Evolutionary conservation across 2,113 vertebrate species (phyloP).

Genomic region (Dasyurus viverrinus): DNA sequence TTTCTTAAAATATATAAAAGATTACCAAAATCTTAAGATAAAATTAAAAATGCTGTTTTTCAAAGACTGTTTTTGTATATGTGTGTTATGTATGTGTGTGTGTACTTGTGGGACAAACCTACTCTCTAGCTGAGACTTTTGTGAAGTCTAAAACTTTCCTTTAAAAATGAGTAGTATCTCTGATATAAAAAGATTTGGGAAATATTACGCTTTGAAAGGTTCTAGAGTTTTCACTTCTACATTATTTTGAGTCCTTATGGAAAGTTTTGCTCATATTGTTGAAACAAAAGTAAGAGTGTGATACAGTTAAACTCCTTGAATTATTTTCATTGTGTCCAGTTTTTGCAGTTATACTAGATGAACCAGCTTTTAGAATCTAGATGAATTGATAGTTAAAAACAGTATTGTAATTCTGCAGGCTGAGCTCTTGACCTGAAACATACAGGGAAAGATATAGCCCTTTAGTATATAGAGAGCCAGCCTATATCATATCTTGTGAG

Average conservation of each 20-base stretch:
- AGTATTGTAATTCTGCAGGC: not conserved
- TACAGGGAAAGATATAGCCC: not conserved
- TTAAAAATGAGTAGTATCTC: not conserved
- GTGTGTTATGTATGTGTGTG: not conserved
- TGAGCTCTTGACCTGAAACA: not conserved
- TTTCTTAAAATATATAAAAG: conserved; percentile 6
- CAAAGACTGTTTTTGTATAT: not conserved
- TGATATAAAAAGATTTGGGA: not conserved
- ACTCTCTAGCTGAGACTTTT: not conserved
- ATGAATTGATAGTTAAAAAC: not conserved
- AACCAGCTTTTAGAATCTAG: not conserved
- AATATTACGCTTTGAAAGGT: not conserved
- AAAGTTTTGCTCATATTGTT: not conserved
- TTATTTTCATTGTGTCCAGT: not conserved
- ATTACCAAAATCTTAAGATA: not conserved
- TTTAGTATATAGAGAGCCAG: not conserved
- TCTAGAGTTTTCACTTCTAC: not conserved
- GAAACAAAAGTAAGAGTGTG: not conserved
- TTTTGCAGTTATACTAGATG: not conserved
- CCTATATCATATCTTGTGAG: not conserved
- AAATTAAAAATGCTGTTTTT: conserved; percentile 12
- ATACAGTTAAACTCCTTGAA: not conserved
- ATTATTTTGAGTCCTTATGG: not conserved
- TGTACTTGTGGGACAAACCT: not conserved
- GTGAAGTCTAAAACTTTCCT: not conserved